Percentiles rank a stretch among this genome's conserved stretches.
Evolutionary conservation across 2,113 vertebrate species (phyloP).

Genomic region (Crypturellus undulatus): DNA sequence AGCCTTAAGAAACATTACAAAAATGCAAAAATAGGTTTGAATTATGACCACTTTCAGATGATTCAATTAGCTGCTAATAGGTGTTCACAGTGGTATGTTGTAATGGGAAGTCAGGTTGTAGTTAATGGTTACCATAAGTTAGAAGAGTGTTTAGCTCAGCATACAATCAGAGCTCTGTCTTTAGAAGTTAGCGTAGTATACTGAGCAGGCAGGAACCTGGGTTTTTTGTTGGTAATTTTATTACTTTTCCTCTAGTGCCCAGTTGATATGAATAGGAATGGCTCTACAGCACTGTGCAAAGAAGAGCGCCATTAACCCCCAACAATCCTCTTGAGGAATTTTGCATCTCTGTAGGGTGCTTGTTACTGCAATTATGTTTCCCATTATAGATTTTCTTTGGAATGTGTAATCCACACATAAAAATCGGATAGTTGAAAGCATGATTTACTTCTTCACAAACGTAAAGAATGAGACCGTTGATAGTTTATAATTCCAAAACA

Average conservation of each 20-base stretch:
- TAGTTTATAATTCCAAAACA: slow-evolving; percentile 36
- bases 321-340: slow-evolving; percentile 33
- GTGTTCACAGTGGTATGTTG: slow-evolving; percentile 45
- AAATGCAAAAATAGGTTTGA: slow-evolving; percentile 34
- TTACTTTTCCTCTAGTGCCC: slow-evolving; percentile 52
- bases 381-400: slow-evolving; percentile 64
- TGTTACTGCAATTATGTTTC: slow-evolving; percentile 61
- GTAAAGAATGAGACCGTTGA: slow-evolving; percentile 31
- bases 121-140: slow-evolving; percentile 70
- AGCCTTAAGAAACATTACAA: background rate
- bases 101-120: slow-evolving; percentile 67
- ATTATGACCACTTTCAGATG: slow-evolving; percentile 32
- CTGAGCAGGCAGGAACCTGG: slow-evolving; percentile 49
- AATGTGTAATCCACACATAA: slow-evolving; percentile 9
- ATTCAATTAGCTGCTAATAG: slow-evolving; percentile 70
- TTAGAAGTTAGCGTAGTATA: background rate
- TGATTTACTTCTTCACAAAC: slow-evolving; percentile 6
- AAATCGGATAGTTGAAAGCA: slow-evolving; percentile 51
- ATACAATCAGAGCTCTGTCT: slow-evolving; percentile 72
- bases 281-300: slow-evolving; percentile 21
- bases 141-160: slow-evolving; percentile 43
- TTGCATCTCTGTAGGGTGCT: slow-evolving; percentile 47
- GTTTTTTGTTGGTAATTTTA: slow-evolving; percentile 65
- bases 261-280: background rate
- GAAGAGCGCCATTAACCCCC: slow-evolving; percentile 59